Base-by-base conservation (phyloP, 2,888 invertebrate species). In the Drosophila pegasa region DNA sequence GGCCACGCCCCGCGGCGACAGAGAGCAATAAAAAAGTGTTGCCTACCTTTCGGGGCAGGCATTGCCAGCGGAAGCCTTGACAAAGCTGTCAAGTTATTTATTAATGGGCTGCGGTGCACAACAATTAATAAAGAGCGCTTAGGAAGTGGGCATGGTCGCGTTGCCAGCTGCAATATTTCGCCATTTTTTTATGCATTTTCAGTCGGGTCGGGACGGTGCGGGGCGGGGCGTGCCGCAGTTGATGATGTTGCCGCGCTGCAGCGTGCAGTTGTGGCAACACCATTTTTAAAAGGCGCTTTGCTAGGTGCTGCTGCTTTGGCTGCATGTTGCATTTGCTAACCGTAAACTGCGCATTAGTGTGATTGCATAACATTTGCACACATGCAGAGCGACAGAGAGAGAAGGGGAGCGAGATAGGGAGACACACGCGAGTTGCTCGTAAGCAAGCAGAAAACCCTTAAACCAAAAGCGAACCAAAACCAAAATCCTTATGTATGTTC, bases 311-410 rank as follows among this genome's bases (percentile, higher is more conserved):
- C 78, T 55, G 73, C 80, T 76, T 59, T 57, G 60, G 55, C 51
- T 61, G 58, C 37, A 18, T 63, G 40, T 48, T 69, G 69, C 55
- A 54, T 57, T 63, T 67, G 58, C 65, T 71, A 78, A 83, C 86
- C 82, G 71, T 84, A 80, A 83, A 78, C 77, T 77, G 83, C 77
- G 82, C 88, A 86, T 86, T 86, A 86, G 87, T 86, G 76, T 80
- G 86, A 88, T 88, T 86, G 80, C 88, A 84, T 80, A 86, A 88
- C 78, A 82, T 75, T 77, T 78, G 61, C 66, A 64, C 56, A 63
- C 68, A 70, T 47, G 43, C 59, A 50, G 45, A 60, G 41, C 38
- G 41, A 57, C 25, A 38, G 37, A 41, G 10, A 20, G 14, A 52
- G 10, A 12, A 12, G 10, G 27, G 1, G 29, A 1, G 45, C 2